Percentiles rank a stretch among this genome's conserved stretches.
phyloP scores from a whole-genome alignment of 2,797 vertebrate species.

The Lemur catta region DNA sequence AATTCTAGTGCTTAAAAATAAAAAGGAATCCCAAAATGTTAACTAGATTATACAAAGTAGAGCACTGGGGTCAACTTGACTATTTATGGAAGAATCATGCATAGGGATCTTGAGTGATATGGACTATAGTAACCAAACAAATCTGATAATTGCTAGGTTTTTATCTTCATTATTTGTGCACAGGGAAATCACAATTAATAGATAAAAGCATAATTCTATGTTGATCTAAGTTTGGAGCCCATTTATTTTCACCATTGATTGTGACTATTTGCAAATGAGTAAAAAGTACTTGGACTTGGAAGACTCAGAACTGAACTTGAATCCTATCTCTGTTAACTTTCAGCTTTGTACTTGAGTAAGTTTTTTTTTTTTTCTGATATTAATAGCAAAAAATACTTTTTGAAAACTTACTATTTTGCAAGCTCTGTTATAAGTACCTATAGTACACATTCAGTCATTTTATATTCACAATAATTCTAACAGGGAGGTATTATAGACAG shows the following conservation, averaged over 20 bases:
- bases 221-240: not conserved
- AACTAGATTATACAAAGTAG: not conserved
- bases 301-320: not conserved
- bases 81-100: not conserved
- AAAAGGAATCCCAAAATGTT: not conserved
- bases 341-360: not conserved
- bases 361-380: not conserved
- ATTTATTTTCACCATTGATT: not conserved
- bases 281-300: not conserved
- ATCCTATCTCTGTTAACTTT: not conserved
- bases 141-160: not conserved
- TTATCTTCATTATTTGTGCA: not conserved
- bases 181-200: not conserved
- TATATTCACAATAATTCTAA: not conserved
- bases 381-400: not conserved
- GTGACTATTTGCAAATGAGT: not conserved
- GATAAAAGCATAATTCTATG: not conserved
- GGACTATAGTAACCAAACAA: not conserved
- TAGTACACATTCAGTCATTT: not conserved
- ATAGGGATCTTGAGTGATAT: not conserved
- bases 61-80: not conserved
- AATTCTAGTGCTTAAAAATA: not conserved
- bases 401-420: not conserved
- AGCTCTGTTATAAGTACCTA: not conserved
- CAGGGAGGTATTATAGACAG: not conserved